A percentile compares a stretch with the other conserved stretches of the same genome.
phyloP scores from a whole-genome alignment of 35 echinoderm and acorn worm genomes.

The Ophioderma brevispina region DNA sequence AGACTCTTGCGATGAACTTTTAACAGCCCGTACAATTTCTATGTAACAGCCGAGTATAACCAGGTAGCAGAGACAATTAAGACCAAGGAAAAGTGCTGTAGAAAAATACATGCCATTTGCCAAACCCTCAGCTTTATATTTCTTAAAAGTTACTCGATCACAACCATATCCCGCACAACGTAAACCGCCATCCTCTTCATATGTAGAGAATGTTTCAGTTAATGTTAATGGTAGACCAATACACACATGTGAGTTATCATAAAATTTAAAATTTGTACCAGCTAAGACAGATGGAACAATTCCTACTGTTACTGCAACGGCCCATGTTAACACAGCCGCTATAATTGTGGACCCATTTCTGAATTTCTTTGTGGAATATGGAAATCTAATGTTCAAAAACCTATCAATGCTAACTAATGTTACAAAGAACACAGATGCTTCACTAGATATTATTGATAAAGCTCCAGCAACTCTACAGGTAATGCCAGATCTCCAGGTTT shows the following conservation, averaged over 20 bases:
- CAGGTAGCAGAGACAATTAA: no score
- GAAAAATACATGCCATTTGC: no score
- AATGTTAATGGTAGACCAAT: neutral
- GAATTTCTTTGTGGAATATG: neutral
- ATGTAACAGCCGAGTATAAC: no score
- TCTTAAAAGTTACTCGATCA: no score
- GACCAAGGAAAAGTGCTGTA: no score
- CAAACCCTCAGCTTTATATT: no score
- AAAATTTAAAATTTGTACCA: neutral
- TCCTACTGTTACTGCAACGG: neutral
- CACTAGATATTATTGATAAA: neutral
- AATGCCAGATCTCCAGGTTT: neutral
- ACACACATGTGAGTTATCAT: neutral
- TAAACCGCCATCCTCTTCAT: no score
- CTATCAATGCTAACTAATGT: neutral
- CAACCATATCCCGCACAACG: no score
- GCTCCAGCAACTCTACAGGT: neutral
- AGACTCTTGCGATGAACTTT: no score
- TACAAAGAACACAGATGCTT: neutral
- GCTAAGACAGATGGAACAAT: neutral
- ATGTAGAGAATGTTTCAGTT: no score
- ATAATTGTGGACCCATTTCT: neutral
- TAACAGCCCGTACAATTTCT: no score
- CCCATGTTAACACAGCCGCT: neutral
- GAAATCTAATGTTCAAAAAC: neutral